Evolutionary conservation across 92 coral and sea anemone genomes (phyloP).

Genomic region (Galaxea fascicularis): DNA sequence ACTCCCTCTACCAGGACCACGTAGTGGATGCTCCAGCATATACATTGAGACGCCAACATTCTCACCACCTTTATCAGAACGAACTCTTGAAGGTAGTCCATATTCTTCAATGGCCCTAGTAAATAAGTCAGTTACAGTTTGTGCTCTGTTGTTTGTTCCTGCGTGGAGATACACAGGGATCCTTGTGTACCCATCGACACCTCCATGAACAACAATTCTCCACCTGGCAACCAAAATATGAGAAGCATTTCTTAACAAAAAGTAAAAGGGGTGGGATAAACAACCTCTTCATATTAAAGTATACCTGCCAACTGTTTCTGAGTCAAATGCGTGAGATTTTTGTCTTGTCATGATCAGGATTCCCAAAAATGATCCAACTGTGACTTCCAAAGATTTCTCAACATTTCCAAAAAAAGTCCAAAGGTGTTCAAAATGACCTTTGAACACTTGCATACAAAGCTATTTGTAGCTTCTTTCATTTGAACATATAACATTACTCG

Average conservation of each 20-base stretch:
- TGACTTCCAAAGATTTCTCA: too few relatives aligned
- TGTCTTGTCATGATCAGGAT: too few relatives aligned
- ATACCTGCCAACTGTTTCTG: too few relatives aligned
- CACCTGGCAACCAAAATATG: constrained; percentile 31
- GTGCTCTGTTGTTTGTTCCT: constrained; percentile 37
- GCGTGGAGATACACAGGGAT: constrained; percentile 19
- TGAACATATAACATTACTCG: not conserved
- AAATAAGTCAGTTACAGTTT: constrained; percentile 31
- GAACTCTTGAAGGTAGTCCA: constrained; percentile 55
- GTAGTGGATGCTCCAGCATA: constrained; percentile 45
- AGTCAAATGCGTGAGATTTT: too few relatives aligned
- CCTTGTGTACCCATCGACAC: constrained; percentile 49
- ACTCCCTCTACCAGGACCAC: constrained; percentile 42
- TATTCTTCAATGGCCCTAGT: constrained; percentile 29
- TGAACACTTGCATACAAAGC: too few relatives aligned
- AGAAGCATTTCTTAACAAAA: constrained; percentile 9
- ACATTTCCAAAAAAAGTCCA: too few relatives aligned
- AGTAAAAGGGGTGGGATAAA: constrained; percentile 11
- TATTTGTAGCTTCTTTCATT: constrained; percentile 23
- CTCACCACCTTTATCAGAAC: constrained; percentile 49
- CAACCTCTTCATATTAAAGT: too few relatives aligned
- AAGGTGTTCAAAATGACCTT: too few relatives aligned
- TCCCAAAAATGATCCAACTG: too few relatives aligned
- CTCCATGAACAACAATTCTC: constrained; percentile 64
- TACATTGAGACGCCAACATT: constrained; percentile 35